These are phyloP conservation scores for Brachionus calyciflorus DNA, from an alignment of 1,140 invertebrate genomes.

Conservation along the genomic window DNA sequence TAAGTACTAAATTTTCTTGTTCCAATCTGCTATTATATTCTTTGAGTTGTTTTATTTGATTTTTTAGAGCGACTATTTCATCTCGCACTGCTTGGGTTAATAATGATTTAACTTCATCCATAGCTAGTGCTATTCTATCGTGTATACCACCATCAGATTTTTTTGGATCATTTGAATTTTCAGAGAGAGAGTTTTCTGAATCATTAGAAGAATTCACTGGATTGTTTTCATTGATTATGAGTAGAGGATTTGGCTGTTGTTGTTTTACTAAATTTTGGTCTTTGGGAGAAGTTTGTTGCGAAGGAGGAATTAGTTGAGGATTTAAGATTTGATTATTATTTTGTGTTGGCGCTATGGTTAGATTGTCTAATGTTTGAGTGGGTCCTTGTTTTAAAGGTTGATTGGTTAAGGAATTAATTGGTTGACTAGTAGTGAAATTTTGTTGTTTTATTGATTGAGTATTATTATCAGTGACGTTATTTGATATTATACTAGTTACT, in stretches of 20 bases:
- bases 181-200: background rate
- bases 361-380: background rate
- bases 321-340: background rate
- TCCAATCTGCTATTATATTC: constrained; percentile 22
- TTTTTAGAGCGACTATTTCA: constrained; percentile 30
- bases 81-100: constrained; percentile 38
- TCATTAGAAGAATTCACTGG: background rate
- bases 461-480: background rate
- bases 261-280: constrained; percentile 3
- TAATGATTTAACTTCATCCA: constrained; percentile 27
- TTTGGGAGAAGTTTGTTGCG: constrained; percentile 8
- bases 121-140: constrained; percentile 25
- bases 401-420: background rate
- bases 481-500: background rate
- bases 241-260: no score
- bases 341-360: background rate
- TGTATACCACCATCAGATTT: constrained; percentile 12
- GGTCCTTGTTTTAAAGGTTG: background rate
- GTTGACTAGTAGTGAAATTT: constrained; percentile 10
- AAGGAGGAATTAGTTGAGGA: constrained; percentile 22
- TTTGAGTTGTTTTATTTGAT: constrained; percentile 38
- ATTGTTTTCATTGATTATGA: background rate
- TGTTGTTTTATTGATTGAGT: constrained; percentile 7
- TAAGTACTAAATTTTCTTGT: constrained; percentile 31
- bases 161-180: background rate